Base-by-base conservation (phyloP, 1,140 invertebrate genomes). In the Hetaerina americana region DNA sequence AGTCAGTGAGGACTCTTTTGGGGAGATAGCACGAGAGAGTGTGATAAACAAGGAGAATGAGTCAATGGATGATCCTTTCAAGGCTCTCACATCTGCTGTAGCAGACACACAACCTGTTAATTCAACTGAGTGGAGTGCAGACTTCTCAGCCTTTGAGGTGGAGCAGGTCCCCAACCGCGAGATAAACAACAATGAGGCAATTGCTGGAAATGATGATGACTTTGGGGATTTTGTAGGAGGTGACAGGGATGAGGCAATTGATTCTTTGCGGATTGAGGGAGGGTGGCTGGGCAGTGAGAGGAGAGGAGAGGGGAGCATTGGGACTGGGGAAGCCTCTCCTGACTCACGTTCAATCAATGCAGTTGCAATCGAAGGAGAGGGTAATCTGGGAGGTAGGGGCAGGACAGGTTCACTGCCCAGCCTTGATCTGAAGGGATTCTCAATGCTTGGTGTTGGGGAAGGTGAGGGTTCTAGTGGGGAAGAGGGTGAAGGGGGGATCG, bases 381-480 rank as follows among this genome's bases (percentile, higher is more conserved):
- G 40, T 2, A 57, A 57, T 57, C 15, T 12, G 10, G 22, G 2
- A 18, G 40, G 40, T 57, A 12, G 40, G 15, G 40, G 15, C 2
- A 57, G 82, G 72, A 83, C 82, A 73, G 80, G 80, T 73, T 84
- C 83, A 69, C 80, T 84, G 71, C 81, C 80, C 69, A 85, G 83
- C 75, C 79, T 84, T 72, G 82, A 85, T 79, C 78, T 84, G 70
- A 84, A 84, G 73, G 72, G 71, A n/a, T 66, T 70, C n/a, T 81
- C 75, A 72, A 79, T 80, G 73, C 75, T 81, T 73, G 76, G 78
- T 71, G 78, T 78, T 70, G 81, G 79, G 76, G 74, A 76, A 73
- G 81, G 81, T 49, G 81, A 82, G 28, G 79, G 80, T 70, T 78
- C 79, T 72, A 70, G 78, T 73, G 74, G 77, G 66, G 80, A 83